Conservation (phyloP, 2,888 invertebrate genomes). For the Ormyrus labotus region DNA sequence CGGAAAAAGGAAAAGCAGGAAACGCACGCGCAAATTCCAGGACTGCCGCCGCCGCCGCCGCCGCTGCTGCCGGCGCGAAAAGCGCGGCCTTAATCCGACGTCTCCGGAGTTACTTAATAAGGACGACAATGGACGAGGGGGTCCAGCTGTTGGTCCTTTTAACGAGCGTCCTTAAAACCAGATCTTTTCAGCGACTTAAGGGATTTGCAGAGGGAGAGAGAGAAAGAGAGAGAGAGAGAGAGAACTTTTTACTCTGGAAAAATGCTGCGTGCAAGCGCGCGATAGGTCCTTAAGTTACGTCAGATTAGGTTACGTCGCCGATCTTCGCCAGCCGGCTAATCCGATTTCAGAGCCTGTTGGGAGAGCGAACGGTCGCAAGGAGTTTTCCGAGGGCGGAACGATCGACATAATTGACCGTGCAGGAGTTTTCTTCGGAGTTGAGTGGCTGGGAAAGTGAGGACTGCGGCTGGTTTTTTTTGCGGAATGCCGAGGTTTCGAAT, state of each 20-base stretch:
- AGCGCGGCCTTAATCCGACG: conserved; percentile 37
- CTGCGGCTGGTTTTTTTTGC: no score
- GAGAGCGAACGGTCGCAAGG: not conserved
- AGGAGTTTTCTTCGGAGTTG: not conserved
- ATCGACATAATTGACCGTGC: conserved; percentile 44
- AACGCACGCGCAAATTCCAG: conserved; percentile 38
- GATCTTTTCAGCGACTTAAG: conserved; percentile 43
- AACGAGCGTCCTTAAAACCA: conserved; percentile 46
- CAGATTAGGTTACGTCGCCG: conserved; percentile 53
- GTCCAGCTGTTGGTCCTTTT: conserved; percentile 54
- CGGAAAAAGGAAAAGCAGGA: not conserved
- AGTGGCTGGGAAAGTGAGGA: conserved; percentile 46
- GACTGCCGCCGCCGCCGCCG: not conserved
- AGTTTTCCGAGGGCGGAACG: not conserved
- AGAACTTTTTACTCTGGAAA: conserved; percentile 23
- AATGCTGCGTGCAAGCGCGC: conserved; percentile 14
- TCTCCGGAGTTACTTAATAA: conserved; percentile 50
- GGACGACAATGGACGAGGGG: conserved; percentile 42
- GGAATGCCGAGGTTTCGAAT: no score
- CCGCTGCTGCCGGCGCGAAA: no score
- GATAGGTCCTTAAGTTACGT: conserved; percentile 48
- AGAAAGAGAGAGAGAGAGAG: not conserved
- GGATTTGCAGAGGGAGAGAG: conserved; percentile 32
- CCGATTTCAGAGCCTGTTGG: conserved; percentile 39
- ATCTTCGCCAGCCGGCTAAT: conserved; percentile 39